Conservation (phyloP, 2,113 vertebrate species). For the Labeo rohita region DNA sequence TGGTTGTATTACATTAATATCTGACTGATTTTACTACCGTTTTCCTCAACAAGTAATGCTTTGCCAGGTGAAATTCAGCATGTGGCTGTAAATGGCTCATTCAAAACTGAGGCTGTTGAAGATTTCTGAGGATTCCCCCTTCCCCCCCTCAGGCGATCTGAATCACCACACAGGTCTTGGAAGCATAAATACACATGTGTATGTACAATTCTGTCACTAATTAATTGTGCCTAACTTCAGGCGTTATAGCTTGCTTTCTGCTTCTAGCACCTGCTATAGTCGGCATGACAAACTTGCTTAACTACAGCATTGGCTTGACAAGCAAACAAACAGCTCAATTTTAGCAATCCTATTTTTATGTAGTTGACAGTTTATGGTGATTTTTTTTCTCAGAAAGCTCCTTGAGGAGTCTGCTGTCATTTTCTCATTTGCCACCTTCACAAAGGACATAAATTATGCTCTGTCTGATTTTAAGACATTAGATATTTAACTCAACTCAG, state of each 20-base stretch:
- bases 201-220: conserved; percentile 35
- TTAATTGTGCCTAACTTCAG: conserved; percentile 37
- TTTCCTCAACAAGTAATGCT: background rate
- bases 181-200: conserved; percentile 41
- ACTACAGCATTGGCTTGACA: conserved; percentile 16
- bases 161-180: background rate
- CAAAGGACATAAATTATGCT: background rate
- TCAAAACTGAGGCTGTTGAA: background rate
- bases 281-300: conserved; percentile 14
- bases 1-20: background rate
- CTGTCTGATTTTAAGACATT: conserved; percentile 6
- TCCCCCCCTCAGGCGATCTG: background rate
- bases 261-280: conserved; percentile 6
- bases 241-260: background rate
- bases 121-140: background rate
- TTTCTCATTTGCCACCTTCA: background rate
- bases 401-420: background rate
- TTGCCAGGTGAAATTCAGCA: background rate
- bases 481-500: conserved; percentile 27
- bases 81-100: conserved; percentile 1
- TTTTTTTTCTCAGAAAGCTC: background rate
- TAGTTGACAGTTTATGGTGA: background rate
- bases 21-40: background rate
- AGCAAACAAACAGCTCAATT: background rate
- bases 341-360: conserved; percentile 16